A percentile compares a stretch with the other conserved stretches of the same genome.
Conservation (phyloP, 2,888 invertebrate species). For the Spodoptera exigua region DNA sequence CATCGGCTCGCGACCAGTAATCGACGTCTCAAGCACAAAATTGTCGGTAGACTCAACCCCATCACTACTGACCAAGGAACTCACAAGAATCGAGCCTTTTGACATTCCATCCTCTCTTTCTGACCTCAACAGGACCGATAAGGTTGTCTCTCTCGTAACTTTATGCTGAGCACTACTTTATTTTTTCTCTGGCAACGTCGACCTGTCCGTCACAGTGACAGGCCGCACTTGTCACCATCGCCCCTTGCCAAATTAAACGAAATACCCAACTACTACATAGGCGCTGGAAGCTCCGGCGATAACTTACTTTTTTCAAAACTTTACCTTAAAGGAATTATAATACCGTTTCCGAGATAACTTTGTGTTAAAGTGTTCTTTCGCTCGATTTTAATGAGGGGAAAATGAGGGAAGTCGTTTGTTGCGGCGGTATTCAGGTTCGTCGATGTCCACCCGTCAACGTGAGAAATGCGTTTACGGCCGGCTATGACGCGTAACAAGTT, state of each 20-base stretch:
- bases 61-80: slow-evolving; percentile 70
- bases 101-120: slow-evolving; percentile 65
- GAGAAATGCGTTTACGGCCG: slow-evolving; percentile 68
- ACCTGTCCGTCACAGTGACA: slow-evolving; percentile 69
- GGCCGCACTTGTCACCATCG: slow-evolving; percentile 76
- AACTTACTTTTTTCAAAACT: slow-evolving; percentile 68
- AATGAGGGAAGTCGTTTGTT: slow-evolving; percentile 73
- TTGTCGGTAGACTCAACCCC: slow-evolving; percentile 69
- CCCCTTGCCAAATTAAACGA: slow-evolving; percentile 80
- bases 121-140: slow-evolving; percentile 36
- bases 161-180: slow-evolving; percentile 70
- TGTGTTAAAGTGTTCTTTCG: slow-evolving; percentile 66
- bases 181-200: slow-evolving; percentile 69
- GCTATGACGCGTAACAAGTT: slow-evolving; percentile 68
- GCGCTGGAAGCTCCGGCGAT: slow-evolving; percentile 65
- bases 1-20: slow-evolving; percentile 72
- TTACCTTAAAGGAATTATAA: slow-evolving; percentile 71
- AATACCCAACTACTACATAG: slow-evolving; percentile 72
- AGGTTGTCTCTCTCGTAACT: slow-evolving; percentile 61
- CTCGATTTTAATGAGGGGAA: slow-evolving; percentile 71
- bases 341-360: slow-evolving; percentile 67
- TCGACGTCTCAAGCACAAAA: slow-evolving; percentile 81
- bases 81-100: slow-evolving; percentile 66
- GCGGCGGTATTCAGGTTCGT: slow-evolving; percentile 67
- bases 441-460: slow-evolving; percentile 65